These are phyloP conservation scores for Fulmarus glacialis DNA, from an alignment of 2,113 vertebrate species.

Conservation along the genomic window DNA sequence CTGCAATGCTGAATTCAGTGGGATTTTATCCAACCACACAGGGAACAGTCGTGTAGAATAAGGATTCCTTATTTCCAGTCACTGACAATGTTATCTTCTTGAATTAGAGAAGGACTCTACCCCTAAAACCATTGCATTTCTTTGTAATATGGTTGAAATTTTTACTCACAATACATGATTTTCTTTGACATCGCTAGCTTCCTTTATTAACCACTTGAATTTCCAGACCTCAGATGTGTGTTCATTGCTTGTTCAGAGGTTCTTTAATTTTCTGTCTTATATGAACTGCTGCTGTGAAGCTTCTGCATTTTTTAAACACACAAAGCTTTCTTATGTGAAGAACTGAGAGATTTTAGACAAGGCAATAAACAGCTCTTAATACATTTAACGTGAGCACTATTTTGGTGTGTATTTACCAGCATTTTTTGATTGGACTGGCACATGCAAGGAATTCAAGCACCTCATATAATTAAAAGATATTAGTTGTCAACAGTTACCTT, in stretches of 20 bases:
- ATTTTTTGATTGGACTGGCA: not conserved
- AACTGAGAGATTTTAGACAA: not conserved
- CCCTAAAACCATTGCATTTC: not conserved
- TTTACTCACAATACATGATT: not conserved
- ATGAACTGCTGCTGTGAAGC: not conserved
- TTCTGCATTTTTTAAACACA: not conserved
- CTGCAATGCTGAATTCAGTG: rapidly evolving
- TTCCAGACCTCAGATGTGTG: not conserved
- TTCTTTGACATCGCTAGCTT: not conserved
- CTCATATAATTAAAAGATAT: not conserved
- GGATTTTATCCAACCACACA: not conserved
- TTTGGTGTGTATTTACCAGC: not conserved
- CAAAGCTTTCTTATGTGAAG: not conserved
- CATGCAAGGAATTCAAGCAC: not conserved
- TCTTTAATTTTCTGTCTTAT: not conserved
- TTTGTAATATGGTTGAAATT: not conserved
- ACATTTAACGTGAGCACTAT: not conserved
- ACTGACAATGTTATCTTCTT: not conserved
- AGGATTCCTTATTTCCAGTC: not conserved
- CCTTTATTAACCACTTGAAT: not conserved
- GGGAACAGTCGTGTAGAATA: not conserved
- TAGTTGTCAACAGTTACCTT: not conserved
- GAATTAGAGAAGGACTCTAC: not conserved
- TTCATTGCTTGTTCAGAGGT: not conserved
- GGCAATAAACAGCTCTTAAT: not conserved